phyloP scores from a whole-genome alignment of 2,113 vertebrate genomes.

The Channa maculata region DNA sequence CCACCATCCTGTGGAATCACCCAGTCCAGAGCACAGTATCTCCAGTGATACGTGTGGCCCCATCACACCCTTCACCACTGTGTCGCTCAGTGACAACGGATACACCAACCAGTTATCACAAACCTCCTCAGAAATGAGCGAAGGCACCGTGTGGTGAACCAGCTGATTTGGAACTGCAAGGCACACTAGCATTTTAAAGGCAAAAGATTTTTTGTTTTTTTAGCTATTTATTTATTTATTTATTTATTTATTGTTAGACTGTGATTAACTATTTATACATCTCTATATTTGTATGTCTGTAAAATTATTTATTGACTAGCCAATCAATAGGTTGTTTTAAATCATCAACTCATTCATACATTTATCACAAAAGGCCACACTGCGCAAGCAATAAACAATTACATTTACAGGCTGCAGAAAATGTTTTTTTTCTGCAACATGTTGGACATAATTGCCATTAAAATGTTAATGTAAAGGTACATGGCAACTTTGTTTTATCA shows the following conservation, averaged over 20 bases:
- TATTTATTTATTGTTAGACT: slow-evolving; percentile 55
- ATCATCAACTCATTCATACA: slow-evolving; percentile 28
- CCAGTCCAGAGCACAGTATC: slow-evolving; percentile 96
- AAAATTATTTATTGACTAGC: slow-evolving; percentile 51
- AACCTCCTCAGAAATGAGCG: slow-evolving; percentile 94
- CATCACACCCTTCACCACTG: slow-evolving; percentile 90
- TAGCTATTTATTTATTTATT: slow-evolving; percentile 47
- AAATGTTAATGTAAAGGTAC: slow-evolving; percentile 25
- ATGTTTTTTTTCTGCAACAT: slow-evolving; percentile 31
- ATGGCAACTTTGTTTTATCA: slow-evolving; percentile 9
- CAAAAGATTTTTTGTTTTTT: slow-evolving; percentile 53
- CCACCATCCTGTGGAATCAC: slow-evolving; percentile 92
- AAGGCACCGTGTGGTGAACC: slow-evolving; percentile 95
- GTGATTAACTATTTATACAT: slow-evolving; percentile 61
- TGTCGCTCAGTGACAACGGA: slow-evolving; percentile 91
- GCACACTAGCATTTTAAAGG: slow-evolving; percentile 49
- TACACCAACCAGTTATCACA: slow-evolving; percentile 97
- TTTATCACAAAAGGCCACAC: slow-evolving; percentile 41
- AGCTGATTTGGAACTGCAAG: slow-evolving; percentile 8
- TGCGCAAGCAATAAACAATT: slow-evolving; percentile 73
- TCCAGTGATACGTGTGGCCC: slow-evolving; percentile 94
- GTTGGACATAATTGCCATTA: slow-evolving; percentile 5
- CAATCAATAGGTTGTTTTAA: slow-evolving; percentile 50
- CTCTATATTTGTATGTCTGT: slow-evolving; percentile 54
- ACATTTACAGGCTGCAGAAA: slow-evolving; percentile 27